These are phyloP conservation scores for Antheraea pernyi DNA, from an alignment of 1,140 invertebrate species.

Conservation along the genomic window DNA sequence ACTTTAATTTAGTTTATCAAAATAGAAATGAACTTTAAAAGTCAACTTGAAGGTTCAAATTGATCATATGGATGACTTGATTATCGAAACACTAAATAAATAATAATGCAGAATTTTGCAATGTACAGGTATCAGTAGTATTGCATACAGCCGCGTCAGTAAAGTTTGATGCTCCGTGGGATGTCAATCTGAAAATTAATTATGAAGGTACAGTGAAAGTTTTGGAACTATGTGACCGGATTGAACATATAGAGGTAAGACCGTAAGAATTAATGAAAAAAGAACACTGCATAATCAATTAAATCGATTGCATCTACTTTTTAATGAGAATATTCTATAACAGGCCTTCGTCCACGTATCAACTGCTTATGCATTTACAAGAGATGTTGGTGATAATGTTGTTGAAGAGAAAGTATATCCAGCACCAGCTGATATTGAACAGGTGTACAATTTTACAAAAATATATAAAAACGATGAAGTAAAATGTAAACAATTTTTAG, in stretches of 20 bases:
- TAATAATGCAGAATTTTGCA: too few species aligned
- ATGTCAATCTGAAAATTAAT: slow-evolving; percentile 90
- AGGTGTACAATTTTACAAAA: neutral
- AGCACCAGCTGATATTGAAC: neutral
- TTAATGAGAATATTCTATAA: neutral
- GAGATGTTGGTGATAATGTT: neutral
- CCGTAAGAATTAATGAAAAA: neutral
- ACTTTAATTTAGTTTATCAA: too few species aligned
- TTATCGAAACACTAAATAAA: too few species aligned
- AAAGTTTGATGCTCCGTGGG: slow-evolving; percentile 95
- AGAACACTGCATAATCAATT: neutral
- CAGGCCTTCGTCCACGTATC: slow-evolving; percentile 10
- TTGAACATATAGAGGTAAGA: slow-evolving; percentile 9
- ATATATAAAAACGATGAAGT: slow-evolving; percentile 1
- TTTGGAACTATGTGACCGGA: neutral
- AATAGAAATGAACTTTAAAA: too few species aligned
- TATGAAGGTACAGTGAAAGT: slow-evolving; percentile 6
- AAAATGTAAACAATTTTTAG: neutral
- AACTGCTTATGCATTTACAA: neutral
- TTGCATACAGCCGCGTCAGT: slow-evolving; percentile 97
- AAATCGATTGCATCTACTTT: neutral
- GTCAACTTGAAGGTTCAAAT: too few species aligned
- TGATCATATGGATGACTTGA: too few species aligned
- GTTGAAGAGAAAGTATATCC: slow-evolving; percentile 4
- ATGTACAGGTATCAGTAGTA: slow-evolving; percentile 87